These are phyloP conservation scores for Balaeniceps rex DNA, from an alignment of 2,113 vertebrate genomes.

Conservation along the genomic window DNA sequence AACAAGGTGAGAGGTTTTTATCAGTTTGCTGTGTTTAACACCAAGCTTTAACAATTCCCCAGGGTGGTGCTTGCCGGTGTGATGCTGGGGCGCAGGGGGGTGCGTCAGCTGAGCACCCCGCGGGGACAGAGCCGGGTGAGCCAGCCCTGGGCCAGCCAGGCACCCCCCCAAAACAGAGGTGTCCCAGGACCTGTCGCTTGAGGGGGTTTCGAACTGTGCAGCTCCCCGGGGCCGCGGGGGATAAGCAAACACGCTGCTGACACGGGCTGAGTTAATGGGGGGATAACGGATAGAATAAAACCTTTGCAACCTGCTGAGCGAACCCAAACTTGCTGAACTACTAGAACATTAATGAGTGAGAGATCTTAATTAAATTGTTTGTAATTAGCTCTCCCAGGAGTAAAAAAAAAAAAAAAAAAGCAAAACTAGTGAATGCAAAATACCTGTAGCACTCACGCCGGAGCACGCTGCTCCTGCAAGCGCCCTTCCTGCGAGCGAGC, in stretches of 20 bases:
- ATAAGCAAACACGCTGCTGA: slow-evolving; percentile 6
- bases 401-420: not conserved
- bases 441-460: slow-evolving; percentile 26
- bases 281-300: slow-evolving; percentile 66
- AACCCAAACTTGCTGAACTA: slow-evolving; percentile 68
- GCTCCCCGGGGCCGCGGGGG: slow-evolving; percentile 33
- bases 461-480: not conserved
- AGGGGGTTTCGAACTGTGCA: slow-evolving; percentile 28
- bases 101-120: not conserved
- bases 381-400: slow-evolving; percentile 68
- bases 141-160: not conserved
- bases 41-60: no score
- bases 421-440: slow-evolving; percentile 38
- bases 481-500: not conserved
- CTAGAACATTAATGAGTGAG: slow-evolving; percentile 67
- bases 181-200: slow-evolving; percentile 21
- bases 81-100: not conserved
- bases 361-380: slow-evolving; percentile 73
- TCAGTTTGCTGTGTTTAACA: not conserved
- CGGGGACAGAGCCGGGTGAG: not conserved
- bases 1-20: not conserved
- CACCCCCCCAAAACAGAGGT: not conserved
- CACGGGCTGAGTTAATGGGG: slow-evolving; percentile 45
- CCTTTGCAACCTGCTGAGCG: slow-evolving; percentile 64
- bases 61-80: fast-evolving